These are phyloP conservation scores for Harpegnathos saltator DNA, from an alignment of 1,140 invertebrate species.

Conservation along the genomic window DNA sequence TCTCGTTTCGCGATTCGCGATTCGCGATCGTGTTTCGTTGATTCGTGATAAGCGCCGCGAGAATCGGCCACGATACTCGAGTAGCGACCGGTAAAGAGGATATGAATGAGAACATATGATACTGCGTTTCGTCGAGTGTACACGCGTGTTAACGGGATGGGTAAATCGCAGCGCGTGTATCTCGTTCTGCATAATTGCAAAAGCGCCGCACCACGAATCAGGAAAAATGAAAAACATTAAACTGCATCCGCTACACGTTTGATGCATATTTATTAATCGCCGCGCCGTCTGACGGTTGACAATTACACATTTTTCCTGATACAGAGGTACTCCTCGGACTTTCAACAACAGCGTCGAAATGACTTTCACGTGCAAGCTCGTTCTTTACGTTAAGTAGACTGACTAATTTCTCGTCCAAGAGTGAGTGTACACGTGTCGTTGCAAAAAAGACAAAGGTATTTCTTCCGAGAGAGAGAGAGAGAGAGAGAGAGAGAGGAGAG, in stretches of 20 bases:
- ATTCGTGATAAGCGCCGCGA: background rate
- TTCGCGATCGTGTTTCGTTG: background rate
- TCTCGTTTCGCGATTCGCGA: background rate
- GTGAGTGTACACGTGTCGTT: too few relatives aligned
- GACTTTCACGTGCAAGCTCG: too few relatives aligned
- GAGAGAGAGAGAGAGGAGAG: too few relatives aligned
- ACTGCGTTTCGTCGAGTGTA: background rate
- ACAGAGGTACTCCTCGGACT: background rate
- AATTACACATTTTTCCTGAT: background rate
- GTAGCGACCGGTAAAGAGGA: background rate
- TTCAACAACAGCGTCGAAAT: background rate
- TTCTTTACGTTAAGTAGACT: too few relatives aligned
- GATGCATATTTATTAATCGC: background rate
- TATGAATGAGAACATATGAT: slow-evolving; percentile 12
- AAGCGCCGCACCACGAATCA: slow-evolving; percentile 1
- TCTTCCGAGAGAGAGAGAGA: too few relatives aligned
- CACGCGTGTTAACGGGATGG: background rate
- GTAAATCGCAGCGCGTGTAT: slow-evolving; percentile 15
- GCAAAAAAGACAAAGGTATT: too few relatives aligned
- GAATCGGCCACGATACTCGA: background rate
- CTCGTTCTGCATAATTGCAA: background rate
- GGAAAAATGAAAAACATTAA: background rate
- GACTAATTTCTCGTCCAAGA: too few relatives aligned
- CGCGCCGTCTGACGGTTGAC: background rate
- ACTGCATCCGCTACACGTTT: background rate